Evolutionary conservation across 2,888 invertebrate genomes (phyloP), one percentile per base, ranked within the genome.

Genomic region (Drosophila mimica): DNA sequence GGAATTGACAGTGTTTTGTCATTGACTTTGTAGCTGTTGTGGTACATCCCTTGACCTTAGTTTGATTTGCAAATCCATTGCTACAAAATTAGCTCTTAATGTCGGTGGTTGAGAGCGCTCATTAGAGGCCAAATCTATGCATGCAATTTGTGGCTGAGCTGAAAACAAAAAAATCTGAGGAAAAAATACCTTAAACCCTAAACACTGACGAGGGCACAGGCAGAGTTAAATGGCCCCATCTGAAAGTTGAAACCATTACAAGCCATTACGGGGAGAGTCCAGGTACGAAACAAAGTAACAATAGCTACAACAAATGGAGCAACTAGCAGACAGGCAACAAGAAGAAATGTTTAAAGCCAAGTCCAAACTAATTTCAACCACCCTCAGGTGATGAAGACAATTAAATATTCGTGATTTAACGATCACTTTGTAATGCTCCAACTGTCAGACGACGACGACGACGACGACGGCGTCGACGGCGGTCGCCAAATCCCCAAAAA

Each of bases 341-440:
- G 76, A 78, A 74, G 75, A 82, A 88, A 84, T 83, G 81, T 78
- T 82, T 66, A 70, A 75, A 82, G 74, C 74, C 86, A 88, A 85
- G 78, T 83, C 88, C 81, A 89, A 88, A 90, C 90, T 90, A 88
- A 90, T 90, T 91, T 89, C 82, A 88, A 87, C 84, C 88, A 91
- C 91, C 93, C 92, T 91, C 89, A 91, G 92, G 92, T 92, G 92
- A 91, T 92, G 90, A 92, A 92, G 92, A 91, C 92, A 93, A 93
- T 93, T 93, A 93, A 93, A 93, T 92, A 92, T 92, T 93, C 93
- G 93, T 93, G 93, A 93, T 93, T 92, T 91, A 92, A 91, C 92
- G 92, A 93, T 92, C 92, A 92, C 92, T 91, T 90, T 84, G 88
- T 90, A 89, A 88, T 91, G 91, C 89, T 83, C 80, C 76, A 86